A percentile compares a stretch with the other conserved stretches of the same genome.
Evolutionary conservation across 2,797 vertebrate species (phyloP).

Genomic region (Falco columbarius): DNA sequence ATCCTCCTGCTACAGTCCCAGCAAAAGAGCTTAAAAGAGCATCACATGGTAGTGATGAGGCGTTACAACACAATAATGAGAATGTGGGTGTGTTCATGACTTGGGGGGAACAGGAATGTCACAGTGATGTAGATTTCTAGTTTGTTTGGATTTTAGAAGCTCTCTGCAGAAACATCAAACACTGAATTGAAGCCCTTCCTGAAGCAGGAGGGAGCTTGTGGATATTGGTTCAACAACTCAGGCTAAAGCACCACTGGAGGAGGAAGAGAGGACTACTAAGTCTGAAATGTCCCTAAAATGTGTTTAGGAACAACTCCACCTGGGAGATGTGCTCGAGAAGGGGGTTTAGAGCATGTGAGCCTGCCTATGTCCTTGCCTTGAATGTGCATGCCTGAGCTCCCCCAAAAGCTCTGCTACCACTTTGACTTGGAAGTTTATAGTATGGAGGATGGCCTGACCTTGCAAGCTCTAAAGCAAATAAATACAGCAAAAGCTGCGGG

Average conservation of each 20-base stretch:
- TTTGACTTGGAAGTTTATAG: background rate
- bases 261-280: background rate
- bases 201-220: background rate
- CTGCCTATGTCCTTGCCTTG: background rate
- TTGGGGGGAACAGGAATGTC: background rate
- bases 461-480: background rate
- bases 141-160: background rate
- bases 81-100: background rate
- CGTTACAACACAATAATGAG: accelerated
- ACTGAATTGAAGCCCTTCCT: background rate
- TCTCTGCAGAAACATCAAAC: background rate
- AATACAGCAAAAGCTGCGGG: background rate
- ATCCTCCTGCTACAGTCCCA: background rate
- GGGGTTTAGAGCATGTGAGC: background rate
- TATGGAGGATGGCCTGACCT: background rate
- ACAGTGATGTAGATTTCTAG: background rate
- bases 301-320: background rate
- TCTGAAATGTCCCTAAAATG: background rate
- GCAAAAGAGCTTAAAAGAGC: background rate
- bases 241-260: background rate
- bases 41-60: accelerated
- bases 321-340: background rate
- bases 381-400: background rate
- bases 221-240: background rate
- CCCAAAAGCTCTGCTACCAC: background rate